phyloP scores from a whole-genome alignment of 1,140 invertebrate genomes.

The Panonychus citri region DNA sequence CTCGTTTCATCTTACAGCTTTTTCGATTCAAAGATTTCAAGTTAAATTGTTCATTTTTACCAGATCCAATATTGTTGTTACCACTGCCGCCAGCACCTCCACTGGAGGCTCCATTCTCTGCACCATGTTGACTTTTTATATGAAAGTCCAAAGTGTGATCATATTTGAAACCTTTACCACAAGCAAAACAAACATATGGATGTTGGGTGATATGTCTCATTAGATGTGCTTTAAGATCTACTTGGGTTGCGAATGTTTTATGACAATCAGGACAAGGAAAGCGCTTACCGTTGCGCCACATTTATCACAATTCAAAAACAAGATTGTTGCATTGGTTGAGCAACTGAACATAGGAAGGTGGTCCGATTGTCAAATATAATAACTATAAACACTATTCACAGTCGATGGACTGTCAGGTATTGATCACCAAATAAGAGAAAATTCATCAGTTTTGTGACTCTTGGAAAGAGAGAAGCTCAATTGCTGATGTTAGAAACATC shows the following conservation, averaged over 20 bases:
- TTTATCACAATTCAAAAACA: too few relatives aligned
- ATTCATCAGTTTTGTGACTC: too few relatives aligned
- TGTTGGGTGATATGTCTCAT: conserved; percentile 10
- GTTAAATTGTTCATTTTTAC: not conserved
- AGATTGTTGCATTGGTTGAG: too few relatives aligned
- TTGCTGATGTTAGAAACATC: too few relatives aligned
- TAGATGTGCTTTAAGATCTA: conserved; percentile 9
- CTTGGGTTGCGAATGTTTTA: conserved; percentile 11
- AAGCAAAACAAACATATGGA: conserved; percentile 9
- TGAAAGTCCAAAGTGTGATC: conserved; percentile 11
- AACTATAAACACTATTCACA: too few relatives aligned
- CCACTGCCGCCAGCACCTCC: not conserved
- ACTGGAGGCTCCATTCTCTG: not conserved
- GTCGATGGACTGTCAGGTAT: too few relatives aligned
- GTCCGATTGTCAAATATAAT: too few relatives aligned
- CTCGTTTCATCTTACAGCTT: not conserved
- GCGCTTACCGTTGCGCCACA: not conserved
- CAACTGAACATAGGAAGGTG: too few relatives aligned
- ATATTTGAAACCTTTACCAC: conserved; percentile 14
- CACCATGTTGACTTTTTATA: conserved; percentile 12
- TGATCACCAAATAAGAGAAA: too few relatives aligned
- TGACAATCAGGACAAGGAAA: conserved; percentile 9
- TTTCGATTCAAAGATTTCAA: not conserved
- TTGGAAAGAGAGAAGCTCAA: too few relatives aligned
- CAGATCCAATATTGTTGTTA: not conserved